phyloP scores from a whole-genome alignment of 2,113 vertebrate species.

The Gallinago media region DNA sequence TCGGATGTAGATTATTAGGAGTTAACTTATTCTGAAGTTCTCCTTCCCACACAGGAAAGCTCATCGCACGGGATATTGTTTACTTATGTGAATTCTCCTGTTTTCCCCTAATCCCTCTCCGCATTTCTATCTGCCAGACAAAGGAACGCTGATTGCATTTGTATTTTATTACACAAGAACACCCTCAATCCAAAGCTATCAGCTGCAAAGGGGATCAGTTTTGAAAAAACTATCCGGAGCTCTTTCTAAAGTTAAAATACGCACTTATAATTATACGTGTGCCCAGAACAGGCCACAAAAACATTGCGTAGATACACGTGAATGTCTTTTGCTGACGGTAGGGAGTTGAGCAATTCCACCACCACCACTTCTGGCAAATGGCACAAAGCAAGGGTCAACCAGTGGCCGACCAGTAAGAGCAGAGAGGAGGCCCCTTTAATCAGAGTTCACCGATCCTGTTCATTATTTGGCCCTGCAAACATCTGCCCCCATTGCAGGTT shows the following conservation, averaged over 20 bases:
- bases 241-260: not conserved
- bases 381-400: not conserved
- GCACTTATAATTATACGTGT: rapidly evolving
- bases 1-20: not conserved
- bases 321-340: not conserved
- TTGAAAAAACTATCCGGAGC: not conserved
- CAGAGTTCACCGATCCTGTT: not conserved
- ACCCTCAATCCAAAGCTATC: not conserved
- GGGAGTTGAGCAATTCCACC: not conserved
- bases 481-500: not conserved
- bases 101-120: not conserved
- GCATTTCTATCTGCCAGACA: not conserved
- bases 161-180: not conserved
- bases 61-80: not conserved
- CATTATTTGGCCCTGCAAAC: not conserved
- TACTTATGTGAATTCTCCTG: not conserved
- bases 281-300: not conserved
- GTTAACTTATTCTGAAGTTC: not conserved
- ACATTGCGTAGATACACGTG: not conserved
- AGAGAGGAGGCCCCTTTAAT: not conserved
- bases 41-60: not conserved
- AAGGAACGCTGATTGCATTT: not conserved
- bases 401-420: not conserved
- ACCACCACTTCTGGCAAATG: not conserved
- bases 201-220: not conserved